phyloP scores from a whole-genome alignment of 1,140 invertebrate species.

The Chymomyza costata region DNA sequence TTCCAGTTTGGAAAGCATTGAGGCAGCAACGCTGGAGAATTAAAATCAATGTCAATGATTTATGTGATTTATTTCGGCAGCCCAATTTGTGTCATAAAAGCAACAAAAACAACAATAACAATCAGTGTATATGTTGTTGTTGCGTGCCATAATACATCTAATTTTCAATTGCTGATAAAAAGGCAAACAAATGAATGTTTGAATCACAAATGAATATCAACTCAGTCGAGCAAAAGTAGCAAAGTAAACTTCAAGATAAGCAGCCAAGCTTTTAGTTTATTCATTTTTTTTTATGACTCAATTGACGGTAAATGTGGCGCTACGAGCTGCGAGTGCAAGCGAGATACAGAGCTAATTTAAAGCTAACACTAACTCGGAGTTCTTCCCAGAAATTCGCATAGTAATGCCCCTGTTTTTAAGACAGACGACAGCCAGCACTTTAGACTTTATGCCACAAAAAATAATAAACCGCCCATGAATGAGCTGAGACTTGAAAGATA shows the following conservation, averaged over 20 bases:
- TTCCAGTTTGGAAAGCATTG: constrained; percentile 28
- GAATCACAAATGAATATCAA: constrained; percentile 16
- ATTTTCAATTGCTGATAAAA: constrained; percentile 37
- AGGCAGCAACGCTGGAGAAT: constrained; percentile 38
- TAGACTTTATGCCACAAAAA: too few species aligned
- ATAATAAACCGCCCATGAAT: too few species aligned
- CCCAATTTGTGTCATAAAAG: constrained; percentile 47
- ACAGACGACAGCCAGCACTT: too few species aligned
- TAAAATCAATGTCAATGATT: constrained; percentile 62
- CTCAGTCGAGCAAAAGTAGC: background rate
- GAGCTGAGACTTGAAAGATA: too few species aligned
- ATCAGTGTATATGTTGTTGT: too few species aligned
- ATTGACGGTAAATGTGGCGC: constrained; percentile 29
- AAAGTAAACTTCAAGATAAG: constrained; percentile 40
- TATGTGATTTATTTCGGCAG: constrained; percentile 7
- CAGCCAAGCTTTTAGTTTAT: constrained; percentile 8
- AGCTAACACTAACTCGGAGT: constrained; percentile 49
- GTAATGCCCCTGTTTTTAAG: constrained; percentile 62
- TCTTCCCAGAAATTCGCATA: constrained; percentile 60
- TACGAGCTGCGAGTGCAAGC: constrained; percentile 3
- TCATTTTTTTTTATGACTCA: constrained; percentile 46
- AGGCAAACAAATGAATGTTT: constrained; percentile 29
- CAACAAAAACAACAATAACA: too few species aligned
- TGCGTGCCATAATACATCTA: too few species aligned
- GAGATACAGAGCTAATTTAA: constrained; percentile 45